Conservation (phyloP, 2,113 vertebrate genomes). For the Rhipidura dahli region DNA sequence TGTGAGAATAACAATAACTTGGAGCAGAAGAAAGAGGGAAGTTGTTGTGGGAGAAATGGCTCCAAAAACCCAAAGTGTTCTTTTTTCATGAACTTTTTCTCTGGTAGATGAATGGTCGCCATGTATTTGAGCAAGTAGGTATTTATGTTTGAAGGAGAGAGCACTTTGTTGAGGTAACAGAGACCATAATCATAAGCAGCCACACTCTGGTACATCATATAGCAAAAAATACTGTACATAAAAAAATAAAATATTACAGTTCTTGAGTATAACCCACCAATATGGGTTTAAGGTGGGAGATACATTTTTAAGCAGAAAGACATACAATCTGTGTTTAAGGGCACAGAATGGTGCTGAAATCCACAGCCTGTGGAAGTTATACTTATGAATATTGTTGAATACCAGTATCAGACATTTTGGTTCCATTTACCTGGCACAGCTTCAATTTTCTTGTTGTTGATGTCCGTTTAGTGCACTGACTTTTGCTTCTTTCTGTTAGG, state of each 20-base stretch:
- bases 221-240: not conserved
- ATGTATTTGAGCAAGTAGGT: not conserved
- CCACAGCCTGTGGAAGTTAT: not conserved
- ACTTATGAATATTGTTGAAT: not conserved
- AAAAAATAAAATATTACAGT: not conserved
- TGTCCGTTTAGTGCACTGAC: not conserved
- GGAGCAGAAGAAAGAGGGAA: constrained; percentile 8
- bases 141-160: not conserved
- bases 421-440: not conserved
- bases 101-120: not conserved
- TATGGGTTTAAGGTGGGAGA: not conserved
- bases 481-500: not conserved
- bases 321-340: not conserved
- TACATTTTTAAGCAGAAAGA: not conserved
- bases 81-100: not conserved
- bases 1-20: constrained; percentile 12
- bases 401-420: not conserved
- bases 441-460: not conserved
- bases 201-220: not conserved
- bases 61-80: not conserved
- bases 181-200: not conserved
- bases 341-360: not conserved
- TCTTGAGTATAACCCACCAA: not conserved
- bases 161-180: not conserved
- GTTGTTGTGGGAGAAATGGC: not conserved